These are phyloP conservation scores for Onychostoma macrolepis DNA, from an alignment of 2,113 vertebrate genomes.

Conservation along the genomic window DNA sequence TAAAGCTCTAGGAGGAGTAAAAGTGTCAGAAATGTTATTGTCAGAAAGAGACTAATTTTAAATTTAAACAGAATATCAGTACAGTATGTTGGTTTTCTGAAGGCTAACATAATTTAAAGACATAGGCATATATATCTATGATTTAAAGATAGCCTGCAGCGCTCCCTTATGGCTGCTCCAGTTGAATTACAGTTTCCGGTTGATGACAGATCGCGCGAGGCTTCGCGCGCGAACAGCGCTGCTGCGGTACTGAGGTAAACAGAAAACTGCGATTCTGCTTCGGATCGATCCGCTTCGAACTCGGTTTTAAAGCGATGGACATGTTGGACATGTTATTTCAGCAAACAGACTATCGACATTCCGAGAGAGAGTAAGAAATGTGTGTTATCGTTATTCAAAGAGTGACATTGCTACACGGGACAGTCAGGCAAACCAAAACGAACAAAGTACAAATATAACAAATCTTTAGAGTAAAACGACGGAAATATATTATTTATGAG, in stretches of 20 bases:
- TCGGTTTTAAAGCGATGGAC: not conserved
- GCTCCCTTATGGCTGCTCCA: not conserved
- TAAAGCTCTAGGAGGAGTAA: not conserved
- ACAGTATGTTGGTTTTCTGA: not conserved
- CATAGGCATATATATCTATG: no score
- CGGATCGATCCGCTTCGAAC: no score
- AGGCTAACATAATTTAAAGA: not conserved
- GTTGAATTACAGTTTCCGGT: constrained; percentile 17
- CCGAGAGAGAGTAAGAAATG: constrained; percentile 27
- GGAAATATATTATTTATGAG: not conserved
- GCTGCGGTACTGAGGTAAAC: not conserved
- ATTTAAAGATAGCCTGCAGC: not conserved
- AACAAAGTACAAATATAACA: not conserved
- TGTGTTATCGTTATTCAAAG: no score
- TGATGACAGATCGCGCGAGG: not conserved
- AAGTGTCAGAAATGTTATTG: not conserved
- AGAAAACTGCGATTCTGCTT: not conserved
- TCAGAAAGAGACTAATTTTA: no score
- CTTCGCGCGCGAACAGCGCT: not conserved
- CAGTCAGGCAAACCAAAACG: not conserved
- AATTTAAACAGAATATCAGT: not conserved
- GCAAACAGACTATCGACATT: not conserved
- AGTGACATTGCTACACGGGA: not conserved
- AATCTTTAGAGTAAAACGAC: not conserved
- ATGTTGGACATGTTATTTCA: not conserved